Percentiles rank a stretch among this genome's conserved stretches.
phyloP scores from a whole-genome alignment of 2,797 vertebrate genomes.

The Gallirallus australis region DNA sequence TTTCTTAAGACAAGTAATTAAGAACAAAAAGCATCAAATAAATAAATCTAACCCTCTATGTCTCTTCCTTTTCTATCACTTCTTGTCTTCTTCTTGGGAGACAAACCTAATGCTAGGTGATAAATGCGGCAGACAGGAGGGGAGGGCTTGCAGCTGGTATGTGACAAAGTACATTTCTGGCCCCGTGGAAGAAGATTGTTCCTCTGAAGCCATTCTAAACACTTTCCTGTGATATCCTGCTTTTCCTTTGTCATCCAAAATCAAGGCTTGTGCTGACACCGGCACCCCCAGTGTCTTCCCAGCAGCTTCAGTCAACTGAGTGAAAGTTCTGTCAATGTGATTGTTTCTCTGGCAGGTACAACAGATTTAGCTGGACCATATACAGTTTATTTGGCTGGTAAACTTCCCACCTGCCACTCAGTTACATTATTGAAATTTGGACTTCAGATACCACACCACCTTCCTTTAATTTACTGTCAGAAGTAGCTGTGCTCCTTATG shows the following conservation, averaged over 20 bases:
- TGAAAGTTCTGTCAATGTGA: neutral
- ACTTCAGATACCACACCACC: neutral
- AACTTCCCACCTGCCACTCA: neutral
- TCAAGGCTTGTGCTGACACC: accelerated
- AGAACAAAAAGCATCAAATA: neutral
- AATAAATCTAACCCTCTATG: accelerated
- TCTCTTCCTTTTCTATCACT: neutral
- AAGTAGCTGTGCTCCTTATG: neutral
- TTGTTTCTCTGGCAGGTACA: neutral
- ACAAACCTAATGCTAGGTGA: neutral
- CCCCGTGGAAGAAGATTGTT: accelerated
- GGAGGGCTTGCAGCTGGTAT: neutral
- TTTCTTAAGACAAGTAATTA: neutral
- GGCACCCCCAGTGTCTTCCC: neutral
- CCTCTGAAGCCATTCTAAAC: neutral
- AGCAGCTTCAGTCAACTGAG: neutral
- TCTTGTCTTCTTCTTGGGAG: neutral
- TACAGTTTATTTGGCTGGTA: constrained; percentile 10
- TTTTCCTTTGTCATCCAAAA: neutral
- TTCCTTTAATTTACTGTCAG: neutral
- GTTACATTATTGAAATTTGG: neutral
- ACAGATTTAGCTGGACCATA: neutral
- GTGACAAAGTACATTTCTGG: neutral
- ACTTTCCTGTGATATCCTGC: neutral
- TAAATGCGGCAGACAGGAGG: neutral